Conservation (phyloP, 2,888 invertebrate species). For the Bellardia pandia region DNA sequence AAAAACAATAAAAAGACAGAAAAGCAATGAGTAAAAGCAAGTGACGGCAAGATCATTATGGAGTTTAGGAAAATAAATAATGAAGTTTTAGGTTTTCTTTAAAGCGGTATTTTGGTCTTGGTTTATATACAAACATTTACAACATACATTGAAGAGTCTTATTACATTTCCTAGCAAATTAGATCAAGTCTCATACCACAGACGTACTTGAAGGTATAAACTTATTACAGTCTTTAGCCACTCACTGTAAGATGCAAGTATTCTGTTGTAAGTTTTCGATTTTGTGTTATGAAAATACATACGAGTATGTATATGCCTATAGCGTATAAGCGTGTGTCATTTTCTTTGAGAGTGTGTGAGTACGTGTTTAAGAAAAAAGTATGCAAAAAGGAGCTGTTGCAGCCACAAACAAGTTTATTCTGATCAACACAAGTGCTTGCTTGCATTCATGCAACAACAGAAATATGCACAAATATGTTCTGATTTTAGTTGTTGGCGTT, state of each 20-base stretch:
- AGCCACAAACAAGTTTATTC: slow-evolving; percentile 49
- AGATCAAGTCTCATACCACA: slow-evolving; percentile 61
- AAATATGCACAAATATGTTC: slow-evolving; percentile 42
- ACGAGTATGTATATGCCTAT: slow-evolving; percentile 28
- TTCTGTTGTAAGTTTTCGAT: not conserved
- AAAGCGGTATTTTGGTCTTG: not conserved
- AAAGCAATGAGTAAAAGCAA: slow-evolving; percentile 13
- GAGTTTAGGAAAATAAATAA: too few relatives aligned
- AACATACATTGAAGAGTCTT: slow-evolving; percentile 61
- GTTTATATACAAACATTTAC: not conserved
- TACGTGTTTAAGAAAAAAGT: not conserved
- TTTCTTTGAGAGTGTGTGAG: slow-evolving; percentile 7
- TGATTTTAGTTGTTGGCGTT: not conserved
- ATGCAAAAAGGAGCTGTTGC: slow-evolving; percentile 4
- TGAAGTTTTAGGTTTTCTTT: not conserved
- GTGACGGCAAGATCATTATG: not conserved
- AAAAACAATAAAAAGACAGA: not conserved
- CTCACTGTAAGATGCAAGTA: not conserved
- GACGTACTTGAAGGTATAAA: slow-evolving; percentile 37
- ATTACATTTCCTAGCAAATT: slow-evolving; percentile 80
- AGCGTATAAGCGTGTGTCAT: slow-evolving; percentile 23
- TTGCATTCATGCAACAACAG: not conserved
- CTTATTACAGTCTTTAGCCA: slow-evolving; percentile 34
- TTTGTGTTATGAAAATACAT: not conserved
- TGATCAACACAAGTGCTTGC: slow-evolving; percentile 6